phyloP scores from a whole-genome alignment of 2,888 invertebrate genomes.

The Tenthredo livida region DNA sequence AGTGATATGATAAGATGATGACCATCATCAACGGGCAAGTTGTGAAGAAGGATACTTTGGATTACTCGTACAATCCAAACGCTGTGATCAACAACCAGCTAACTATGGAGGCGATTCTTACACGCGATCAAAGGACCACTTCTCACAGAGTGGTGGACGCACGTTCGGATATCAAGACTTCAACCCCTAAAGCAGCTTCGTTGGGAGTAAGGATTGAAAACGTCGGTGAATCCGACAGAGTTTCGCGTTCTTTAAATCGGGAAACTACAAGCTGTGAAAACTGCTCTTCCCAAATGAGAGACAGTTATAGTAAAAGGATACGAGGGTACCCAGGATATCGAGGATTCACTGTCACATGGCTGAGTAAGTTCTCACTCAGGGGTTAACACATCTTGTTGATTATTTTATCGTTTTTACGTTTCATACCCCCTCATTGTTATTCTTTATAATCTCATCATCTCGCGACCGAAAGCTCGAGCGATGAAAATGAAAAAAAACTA shows the following conservation, averaged over 20 bases:
- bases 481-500: not conserved
- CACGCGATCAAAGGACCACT: constrained; percentile 74
- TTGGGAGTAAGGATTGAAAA: constrained; percentile 5
- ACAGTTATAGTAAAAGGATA: constrained; percentile 56
- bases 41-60: constrained; percentile 19
- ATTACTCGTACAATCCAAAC: not conserved
- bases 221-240: not conserved
- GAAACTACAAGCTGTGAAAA: not conserved
- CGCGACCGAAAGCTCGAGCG: not conserved
- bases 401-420: not conserved
- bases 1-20: constrained; percentile 35
- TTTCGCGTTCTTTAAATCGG: not conserved
- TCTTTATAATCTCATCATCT: not conserved
- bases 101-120: constrained; percentile 71
- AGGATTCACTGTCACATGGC: constrained; percentile 69
- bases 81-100: not conserved
- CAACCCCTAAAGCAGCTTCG: constrained; percentile 21
- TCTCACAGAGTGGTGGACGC: constrained; percentile 67
- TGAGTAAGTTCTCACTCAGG: constrained; percentile 71
- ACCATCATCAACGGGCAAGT: not conserved
- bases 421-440: not conserved
- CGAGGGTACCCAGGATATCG: constrained; percentile 57
- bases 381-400: not conserved
- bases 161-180: constrained; percentile 15
- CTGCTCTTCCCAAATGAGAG: constrained; percentile 36